These are phyloP conservation scores for Zeuzera pyrina DNA, from an alignment of 2,888 invertebrate genomes.

Conservation along the genomic window DNA sequence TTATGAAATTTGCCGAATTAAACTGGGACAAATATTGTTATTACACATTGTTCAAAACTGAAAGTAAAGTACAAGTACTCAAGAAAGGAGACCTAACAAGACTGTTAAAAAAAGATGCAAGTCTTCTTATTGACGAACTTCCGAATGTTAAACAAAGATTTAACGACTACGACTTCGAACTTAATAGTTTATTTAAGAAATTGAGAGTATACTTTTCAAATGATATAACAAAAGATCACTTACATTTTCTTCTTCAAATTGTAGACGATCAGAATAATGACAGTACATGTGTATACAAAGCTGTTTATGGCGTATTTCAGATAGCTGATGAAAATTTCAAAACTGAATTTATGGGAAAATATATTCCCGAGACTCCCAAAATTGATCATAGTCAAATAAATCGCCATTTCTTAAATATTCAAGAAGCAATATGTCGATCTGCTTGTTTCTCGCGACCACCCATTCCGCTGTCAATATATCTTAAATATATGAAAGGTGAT, in stretches of 20 bases:
- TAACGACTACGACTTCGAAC: conserved; percentile 8
- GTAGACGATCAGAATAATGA: neutral
- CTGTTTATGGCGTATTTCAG: conserved; percentile 31
- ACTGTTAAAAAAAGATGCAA: conserved; percentile 22
- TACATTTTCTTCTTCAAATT: conserved; percentile 21
- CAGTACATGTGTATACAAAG: conserved; percentile 8
- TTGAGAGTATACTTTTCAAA: conserved; percentile 35
- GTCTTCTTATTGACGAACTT: conserved; percentile 12
- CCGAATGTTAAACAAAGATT: conserved; percentile 13
- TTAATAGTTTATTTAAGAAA: conserved; percentile 29
- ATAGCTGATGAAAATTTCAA: conserved; percentile 25
- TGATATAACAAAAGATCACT: conserved; percentile 28
- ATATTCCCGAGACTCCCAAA: conserved; percentile 28
- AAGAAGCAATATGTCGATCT: conserved; percentile 34
- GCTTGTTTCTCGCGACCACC: conserved; percentile 33
- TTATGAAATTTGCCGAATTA: conserved; percentile 24
- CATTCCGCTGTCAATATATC: conserved; percentile 24
- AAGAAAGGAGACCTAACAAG: conserved; percentile 16
- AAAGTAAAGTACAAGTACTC: conserved; percentile 8
- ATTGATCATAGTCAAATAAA: conserved; percentile 26
- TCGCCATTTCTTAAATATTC: conserved; percentile 19
- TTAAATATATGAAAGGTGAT: conserved; percentile 35
- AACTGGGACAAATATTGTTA: conserved; percentile 19
- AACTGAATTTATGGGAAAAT: conserved; percentile 26
- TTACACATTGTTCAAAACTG: conserved; percentile 12